Conservation (phyloP, 2,888 invertebrate genomes). For the Drosophila nigritarsus region DNA sequence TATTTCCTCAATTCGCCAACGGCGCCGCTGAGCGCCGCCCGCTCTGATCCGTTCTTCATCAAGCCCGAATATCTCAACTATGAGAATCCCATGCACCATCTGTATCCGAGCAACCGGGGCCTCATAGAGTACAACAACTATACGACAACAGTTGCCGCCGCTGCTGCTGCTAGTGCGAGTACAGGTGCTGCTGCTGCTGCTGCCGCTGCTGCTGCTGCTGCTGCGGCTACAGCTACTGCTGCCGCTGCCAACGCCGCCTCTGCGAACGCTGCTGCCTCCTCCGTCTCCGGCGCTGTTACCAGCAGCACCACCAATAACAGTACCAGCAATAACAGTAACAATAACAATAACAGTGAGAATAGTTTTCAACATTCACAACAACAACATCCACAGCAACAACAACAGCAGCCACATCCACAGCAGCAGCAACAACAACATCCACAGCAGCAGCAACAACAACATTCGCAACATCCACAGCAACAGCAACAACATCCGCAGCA, state of each 20-base stretch:
- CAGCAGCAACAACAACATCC: conserved; percentile 32
- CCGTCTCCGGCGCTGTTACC: conserved; percentile 29
- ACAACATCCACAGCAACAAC: conserved; percentile 27
- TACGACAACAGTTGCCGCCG: conserved; percentile 69
- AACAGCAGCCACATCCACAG: conserved; percentile 17
- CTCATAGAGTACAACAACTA: conserved; percentile 83
- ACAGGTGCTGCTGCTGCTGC: conserved; percentile 69
- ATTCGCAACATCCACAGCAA: conserved; percentile 49
- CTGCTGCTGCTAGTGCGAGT: conserved; percentile 55
- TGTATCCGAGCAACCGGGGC: conserved; percentile 81
- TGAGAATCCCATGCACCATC: conserved; percentile 84
- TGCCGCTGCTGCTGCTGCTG: conserved; percentile 67
- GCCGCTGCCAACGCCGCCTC: conserved; percentile 58
- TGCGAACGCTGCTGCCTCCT: conserved; percentile 21
- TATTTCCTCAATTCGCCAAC: conserved; percentile 82
- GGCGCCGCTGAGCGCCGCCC: conserved; percentile 79
- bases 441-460: conserved; percentile 33
- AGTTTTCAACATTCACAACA: conserved; percentile 20
- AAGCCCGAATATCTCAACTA: conserved; percentile 84
- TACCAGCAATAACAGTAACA: conserved; percentile 31
- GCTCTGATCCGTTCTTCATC: conserved; percentile 81
- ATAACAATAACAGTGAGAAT: conserved; percentile 31
- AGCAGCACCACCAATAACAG: conserved; percentile 16
- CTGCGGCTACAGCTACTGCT: conserved; percentile 39
- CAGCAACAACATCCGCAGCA: conserved; percentile 54